Evolutionary conservation across 2,113 vertebrate genomes (phyloP).

Genomic region (Marmota flaviventris): DNA sequence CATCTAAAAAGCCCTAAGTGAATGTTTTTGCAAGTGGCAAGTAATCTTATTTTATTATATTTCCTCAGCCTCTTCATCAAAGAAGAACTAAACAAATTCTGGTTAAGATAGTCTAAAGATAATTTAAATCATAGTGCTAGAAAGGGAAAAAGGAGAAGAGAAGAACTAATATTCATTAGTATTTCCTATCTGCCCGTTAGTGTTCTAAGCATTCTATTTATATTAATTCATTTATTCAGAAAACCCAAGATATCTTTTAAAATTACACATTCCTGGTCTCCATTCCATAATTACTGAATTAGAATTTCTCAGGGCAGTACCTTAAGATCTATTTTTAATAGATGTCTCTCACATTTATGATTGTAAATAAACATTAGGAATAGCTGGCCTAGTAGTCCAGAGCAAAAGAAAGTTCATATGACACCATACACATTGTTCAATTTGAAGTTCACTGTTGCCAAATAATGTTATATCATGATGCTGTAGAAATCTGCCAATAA

Average conservation of each 20-base stretch:
- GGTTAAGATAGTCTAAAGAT: neutral
- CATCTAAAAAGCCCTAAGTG: neutral
- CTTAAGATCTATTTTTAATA: conserved; percentile 49
- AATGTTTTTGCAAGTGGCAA: neutral
- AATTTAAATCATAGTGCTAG: neutral
- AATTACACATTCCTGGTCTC: conserved; percentile 28
- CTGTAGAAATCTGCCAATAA: neutral
- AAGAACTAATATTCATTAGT: neutral
- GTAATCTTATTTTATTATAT: neutral
- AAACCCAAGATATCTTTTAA: neutral
- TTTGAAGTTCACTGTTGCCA: neutral
- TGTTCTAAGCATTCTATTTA: neutral
- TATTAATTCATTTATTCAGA: conserved; percentile 6
- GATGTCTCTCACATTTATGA: neutral
- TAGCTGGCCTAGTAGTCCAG: neutral
- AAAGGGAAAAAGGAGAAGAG: neutral
- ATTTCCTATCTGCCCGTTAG: neutral
- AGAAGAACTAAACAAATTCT: neutral
- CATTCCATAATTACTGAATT: neutral
- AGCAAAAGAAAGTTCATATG: neutral
- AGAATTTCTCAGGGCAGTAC: neutral
- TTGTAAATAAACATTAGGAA: conserved; percentile 31
- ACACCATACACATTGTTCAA: neutral
- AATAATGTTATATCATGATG: neutral
- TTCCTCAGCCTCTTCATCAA: conserved; percentile 8